These are phyloP conservation scores for Mythimna loreyi DNA, from an alignment of 2,888 invertebrate genomes.

Conservation along the genomic window DNA sequence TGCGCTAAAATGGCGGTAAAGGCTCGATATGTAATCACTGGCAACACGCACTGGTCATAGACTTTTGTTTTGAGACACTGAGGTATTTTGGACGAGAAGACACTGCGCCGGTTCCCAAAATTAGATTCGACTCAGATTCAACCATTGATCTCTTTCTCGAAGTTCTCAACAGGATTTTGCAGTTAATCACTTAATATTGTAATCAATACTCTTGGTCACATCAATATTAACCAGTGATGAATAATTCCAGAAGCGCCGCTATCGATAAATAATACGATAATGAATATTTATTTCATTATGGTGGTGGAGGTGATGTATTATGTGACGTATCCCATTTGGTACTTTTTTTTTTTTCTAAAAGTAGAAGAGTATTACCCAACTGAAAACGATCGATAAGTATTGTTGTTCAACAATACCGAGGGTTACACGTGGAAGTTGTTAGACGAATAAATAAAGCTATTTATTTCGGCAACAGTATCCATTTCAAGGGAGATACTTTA, in stretches of 20 bases:
- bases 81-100: too few relatives aligned
- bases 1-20: too few relatives aligned
- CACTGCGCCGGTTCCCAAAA: too few relatives aligned
- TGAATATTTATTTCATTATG: constrained; percentile 26
- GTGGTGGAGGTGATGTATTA: constrained; percentile 3
- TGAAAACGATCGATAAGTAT: constrained; percentile 6
- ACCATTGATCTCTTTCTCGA: too few relatives aligned
- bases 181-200: constrained; percentile 4
- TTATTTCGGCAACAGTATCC: neutral
- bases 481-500: neutral
- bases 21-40: too few relatives aligned
- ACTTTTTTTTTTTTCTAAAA: neutral
- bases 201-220: constrained; percentile 25
- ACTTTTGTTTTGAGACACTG: too few relatives aligned
- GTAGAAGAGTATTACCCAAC: neutral
- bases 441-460: constrained; percentile 3
- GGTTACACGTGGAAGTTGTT: constrained; percentile 11
- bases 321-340: neutral
- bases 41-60: too few relatives aligned
- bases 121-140: too few relatives aligned
- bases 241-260: neutral
- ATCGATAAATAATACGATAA: constrained; percentile 29
- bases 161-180: too few relatives aligned
- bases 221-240: constrained; percentile 28
- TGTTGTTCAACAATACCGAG: neutral